These are phyloP conservation scores for Peromyscus aztecus DNA, from an alignment of 2,797 vertebrate species.

Conservation along the genomic window DNA sequence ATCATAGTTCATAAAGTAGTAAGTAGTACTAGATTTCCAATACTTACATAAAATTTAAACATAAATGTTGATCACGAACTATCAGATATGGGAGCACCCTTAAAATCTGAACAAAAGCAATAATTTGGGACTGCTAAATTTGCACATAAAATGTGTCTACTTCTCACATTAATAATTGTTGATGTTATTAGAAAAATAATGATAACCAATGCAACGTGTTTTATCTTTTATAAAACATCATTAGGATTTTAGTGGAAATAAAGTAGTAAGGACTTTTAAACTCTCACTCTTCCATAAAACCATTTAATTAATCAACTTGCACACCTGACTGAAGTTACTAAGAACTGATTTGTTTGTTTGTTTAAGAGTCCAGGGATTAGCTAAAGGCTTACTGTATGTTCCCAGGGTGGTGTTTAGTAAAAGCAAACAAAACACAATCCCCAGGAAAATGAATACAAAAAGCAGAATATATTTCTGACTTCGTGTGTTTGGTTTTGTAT, in stretches of 20 bases:
- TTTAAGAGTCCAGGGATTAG: not conserved
- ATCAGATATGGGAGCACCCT: not conserved
- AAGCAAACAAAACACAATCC: not conserved
- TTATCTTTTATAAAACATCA: not conserved
- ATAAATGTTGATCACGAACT: not conserved
- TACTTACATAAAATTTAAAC: not conserved
- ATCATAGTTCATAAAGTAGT: not conserved
- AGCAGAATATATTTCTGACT: not conserved
- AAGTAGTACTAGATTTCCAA: not conserved
- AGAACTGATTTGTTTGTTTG: not conserved
- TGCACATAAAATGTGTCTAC: not conserved
- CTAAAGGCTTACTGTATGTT: not conserved
- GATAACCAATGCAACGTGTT: not conserved
- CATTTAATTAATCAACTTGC: not conserved
- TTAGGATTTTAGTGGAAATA: not conserved
- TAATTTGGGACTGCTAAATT: not conserved
- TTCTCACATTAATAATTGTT: constrained; percentile 1
- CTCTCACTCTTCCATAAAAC: not conserved
- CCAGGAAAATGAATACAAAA: constrained; percentile 10
- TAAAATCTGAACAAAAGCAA: not conserved
- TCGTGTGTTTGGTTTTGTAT: not conserved
- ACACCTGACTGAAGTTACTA: not conserved
- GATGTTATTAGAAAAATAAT: constrained; percentile 13
- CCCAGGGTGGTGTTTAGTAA: not conserved
- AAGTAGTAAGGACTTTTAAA: not conserved